Evolutionary conservation across 2,888 invertebrate genomes (phyloP), one percentile per base, ranked within the genome.

Genomic region (Cosmia trapezina): DNA sequence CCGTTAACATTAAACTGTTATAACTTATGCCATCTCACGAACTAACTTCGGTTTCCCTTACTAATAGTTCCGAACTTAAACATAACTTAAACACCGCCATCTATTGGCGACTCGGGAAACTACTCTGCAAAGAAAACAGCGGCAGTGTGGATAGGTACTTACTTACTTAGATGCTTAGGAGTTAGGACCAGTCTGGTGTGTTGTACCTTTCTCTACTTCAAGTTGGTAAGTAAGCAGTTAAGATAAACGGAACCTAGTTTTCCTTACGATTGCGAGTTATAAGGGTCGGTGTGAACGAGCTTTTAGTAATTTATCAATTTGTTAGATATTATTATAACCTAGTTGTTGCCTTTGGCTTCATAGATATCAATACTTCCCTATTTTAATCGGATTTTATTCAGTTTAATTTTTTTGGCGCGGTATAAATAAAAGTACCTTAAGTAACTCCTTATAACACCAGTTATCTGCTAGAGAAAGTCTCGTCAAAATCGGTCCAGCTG

Each of bases 51-150:
- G 80, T 81, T 83, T 83, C 81, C 68, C 70, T 83, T 66, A 59
- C 80, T 81, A 69, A 83, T 75, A 81, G 65, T 81, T 83, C 0
- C 1, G 12, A 70, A 83, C 68, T 79, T 64, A 74, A 80, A 83
- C 83, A 64, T 70, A 83, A 83, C 74, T 79, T 78, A n/a, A 61
- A 51, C 66, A 56, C 7, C 61, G 83, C 75, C 80, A 81, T 81
- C 83, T 70, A 75, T 65, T 43, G 75, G 67, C 41, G 37, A 62
- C 65, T 47, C 4, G 33, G 28, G 57, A 12, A 70, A 79, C 67
- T 75, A 79, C 74, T 78, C 47, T 0, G 64, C 33, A 66, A 80
- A 70, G 83, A 80, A 70, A 75, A 83, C 80, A 68, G 17, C 11
- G 63, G 33, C 49, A 62, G 51, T 53, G 41, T 53, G 19, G 7